phyloP scores from a whole-genome alignment of 2,888 invertebrate genomes.

The Lutraria lutraria region DNA sequence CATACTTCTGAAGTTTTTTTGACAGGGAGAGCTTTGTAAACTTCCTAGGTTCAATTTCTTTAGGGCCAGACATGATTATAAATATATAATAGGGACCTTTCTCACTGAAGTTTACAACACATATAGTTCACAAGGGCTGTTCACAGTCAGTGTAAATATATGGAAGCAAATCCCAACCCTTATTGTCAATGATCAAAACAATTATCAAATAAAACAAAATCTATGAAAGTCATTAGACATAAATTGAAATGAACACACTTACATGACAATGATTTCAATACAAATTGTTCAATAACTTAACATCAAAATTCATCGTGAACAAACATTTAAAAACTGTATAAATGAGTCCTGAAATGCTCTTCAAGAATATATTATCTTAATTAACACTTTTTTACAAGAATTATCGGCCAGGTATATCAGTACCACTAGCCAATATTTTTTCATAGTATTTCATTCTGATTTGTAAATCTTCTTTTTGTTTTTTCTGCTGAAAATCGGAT shows the following conservation, averaged over 20 bases:
- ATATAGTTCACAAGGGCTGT: not conserved
- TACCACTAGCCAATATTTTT: not conserved
- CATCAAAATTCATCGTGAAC: constrained; percentile 34
- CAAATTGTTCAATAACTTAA: not conserved
- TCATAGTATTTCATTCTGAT: not conserved
- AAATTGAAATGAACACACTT: not conserved
- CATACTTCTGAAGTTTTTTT: constrained; percentile 28
- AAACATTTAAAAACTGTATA: not conserved
- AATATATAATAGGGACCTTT: not conserved
- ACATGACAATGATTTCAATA: not conserved
- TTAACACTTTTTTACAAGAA: not conserved
- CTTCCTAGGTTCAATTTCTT: not conserved
- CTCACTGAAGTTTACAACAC: not conserved
- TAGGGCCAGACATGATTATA: not conserved
- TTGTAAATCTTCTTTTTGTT: not conserved
- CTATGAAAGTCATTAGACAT: not conserved
- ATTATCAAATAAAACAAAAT: not conserved
- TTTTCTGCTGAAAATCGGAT: not conserved
- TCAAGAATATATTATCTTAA: not conserved
- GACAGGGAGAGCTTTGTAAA: constrained; percentile 34
- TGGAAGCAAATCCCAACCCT: not conserved
- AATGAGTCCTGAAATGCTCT: not conserved
- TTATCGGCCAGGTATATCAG: not conserved
- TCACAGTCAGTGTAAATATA: not conserved
- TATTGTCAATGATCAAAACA: not conserved